Evolutionary conservation across 2,888 invertebrate genomes (phyloP).

Genomic region (Buathra laborator): DNA sequence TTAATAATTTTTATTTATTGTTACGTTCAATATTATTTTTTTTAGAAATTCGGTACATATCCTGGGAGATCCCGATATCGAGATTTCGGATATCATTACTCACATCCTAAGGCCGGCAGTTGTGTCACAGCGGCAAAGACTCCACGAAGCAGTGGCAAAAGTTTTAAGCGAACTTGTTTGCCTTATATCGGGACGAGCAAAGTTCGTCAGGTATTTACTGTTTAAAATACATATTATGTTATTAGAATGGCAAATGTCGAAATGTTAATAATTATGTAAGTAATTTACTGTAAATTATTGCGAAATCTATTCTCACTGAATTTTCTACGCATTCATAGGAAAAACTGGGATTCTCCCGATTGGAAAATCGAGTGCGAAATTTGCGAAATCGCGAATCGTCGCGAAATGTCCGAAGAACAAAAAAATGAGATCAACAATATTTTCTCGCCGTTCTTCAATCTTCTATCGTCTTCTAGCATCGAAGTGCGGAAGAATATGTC

Average conservation of each 20-base stretch:
- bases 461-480: conserved; percentile 75
- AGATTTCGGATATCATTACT: conserved; percentile 75
- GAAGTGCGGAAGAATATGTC: conserved; percentile 82
- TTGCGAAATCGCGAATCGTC: conserved; percentile 28
- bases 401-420: not conserved
- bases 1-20: not conserved
- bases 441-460: conserved; percentile 73
- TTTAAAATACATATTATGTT: not conserved
- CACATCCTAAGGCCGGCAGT: conserved; percentile 78
- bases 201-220: conserved; percentile 76
- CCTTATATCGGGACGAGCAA: conserved; percentile 76
- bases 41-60: conserved; percentile 73
- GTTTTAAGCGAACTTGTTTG: conserved; percentile 80
- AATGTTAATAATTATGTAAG: not conserved
- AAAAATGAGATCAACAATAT: conserved; percentile 41
- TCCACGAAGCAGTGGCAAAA: conserved; percentile 76
- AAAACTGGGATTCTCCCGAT: conserved; percentile 59
- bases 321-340: conserved; percentile 17
- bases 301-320: not conserved
- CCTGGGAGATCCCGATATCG: conserved; percentile 70
- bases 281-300: not conserved
- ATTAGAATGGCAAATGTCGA: not conserved
- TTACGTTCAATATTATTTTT: not conserved
- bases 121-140: conserved; percentile 69
- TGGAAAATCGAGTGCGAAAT: conserved; percentile 63